Evolutionary conservation across 2,113 vertebrate genomes (phyloP).

Genomic region (Elephantulus edwardii): DNA sequence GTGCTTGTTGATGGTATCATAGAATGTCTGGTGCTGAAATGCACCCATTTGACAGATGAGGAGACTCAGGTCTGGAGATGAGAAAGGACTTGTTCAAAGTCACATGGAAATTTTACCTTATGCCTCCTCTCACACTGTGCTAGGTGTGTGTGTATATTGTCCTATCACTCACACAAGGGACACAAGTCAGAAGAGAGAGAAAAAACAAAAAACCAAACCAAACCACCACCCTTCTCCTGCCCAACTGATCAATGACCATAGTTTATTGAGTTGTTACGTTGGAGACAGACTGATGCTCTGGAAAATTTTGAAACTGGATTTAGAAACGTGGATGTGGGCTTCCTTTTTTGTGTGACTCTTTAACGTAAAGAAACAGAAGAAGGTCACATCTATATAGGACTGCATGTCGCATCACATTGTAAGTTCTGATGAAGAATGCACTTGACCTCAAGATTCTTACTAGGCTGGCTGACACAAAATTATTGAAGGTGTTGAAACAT

Average conservation of each 20-base stretch:
- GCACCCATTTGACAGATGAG: neutral
- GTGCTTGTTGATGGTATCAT: neutral
- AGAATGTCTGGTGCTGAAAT: neutral
- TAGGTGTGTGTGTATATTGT: neutral
- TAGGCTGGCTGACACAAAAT: conserved; percentile 68
- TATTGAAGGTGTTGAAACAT: conserved; percentile 65
- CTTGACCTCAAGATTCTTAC: conserved; percentile 57
- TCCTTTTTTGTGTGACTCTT: conserved; percentile 63
- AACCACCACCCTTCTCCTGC: conserved; percentile 50
- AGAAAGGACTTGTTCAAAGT: neutral
- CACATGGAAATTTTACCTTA: neutral
- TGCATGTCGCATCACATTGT: conserved; percentile 51
- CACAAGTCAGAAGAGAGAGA: conserved; percentile 28
- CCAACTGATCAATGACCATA: neutral
- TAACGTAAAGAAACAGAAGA: conserved; percentile 66
- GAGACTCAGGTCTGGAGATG: neutral
- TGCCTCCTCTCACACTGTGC: neutral
- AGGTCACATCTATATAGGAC: conserved; percentile 65
- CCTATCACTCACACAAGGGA: conserved; percentile 42
- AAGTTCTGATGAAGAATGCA: conserved; percentile 49
- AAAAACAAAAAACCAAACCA: neutral
- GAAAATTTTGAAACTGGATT: conserved; percentile 59
- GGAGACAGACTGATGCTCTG: conserved; percentile 61
- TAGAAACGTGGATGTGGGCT: conserved; percentile 70
- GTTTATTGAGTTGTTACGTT: conserved; percentile 47